Base-by-base conservation (phyloP, 2,113 vertebrate species). In the Phaethon lepturus region DNA sequence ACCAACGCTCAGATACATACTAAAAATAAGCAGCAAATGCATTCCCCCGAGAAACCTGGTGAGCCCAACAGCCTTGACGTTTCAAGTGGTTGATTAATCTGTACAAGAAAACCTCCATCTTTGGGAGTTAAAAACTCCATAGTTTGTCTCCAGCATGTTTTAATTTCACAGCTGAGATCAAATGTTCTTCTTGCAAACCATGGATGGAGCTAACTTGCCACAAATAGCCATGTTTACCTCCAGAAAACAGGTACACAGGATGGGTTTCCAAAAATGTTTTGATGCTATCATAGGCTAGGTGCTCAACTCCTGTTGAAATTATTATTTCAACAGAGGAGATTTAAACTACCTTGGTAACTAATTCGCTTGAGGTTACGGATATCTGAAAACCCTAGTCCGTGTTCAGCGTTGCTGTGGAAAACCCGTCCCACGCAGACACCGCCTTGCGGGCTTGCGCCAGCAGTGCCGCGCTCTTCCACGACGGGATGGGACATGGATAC, bases 11-110 rank as follows among this genome's bases (percentile, higher is more conserved):
- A 7, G 52, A 45, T 42, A 76, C 3, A 6, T 13, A 31, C 64
- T 73, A 64, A 69, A 96, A 94, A 81, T 72, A 93, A 80, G 35
- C 38, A 92, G 31, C 53, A 96, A 94, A 75, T 9, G 28, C 31
- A 63, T 53, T 25, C 35, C 42, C 67, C 58, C 35, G 13, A 77
- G 86, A 90, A 89, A 84, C 38, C 59, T 33, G 68, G 60, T 9
- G 80, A 90, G 50, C 47, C 53, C 47, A 84, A 58, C 33, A 93
- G 52, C 45, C 47, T 83, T 11, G 2, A 58, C 59, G 90, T 74
- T 47, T 91, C 76, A 35, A 95, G 68, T 40, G 47, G 29, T 71
- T 78, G 75, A 80, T 77, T 86, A 58, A 71, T 69, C 81, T 74
- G n/a, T 56, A 84, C 52, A 84, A 68, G 75, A 86, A 82, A 53